These are phyloP conservation scores for Prosopocoilus inquinatus DNA, from an alignment of 2,888 invertebrate species.

Conservation along the genomic window DNA sequence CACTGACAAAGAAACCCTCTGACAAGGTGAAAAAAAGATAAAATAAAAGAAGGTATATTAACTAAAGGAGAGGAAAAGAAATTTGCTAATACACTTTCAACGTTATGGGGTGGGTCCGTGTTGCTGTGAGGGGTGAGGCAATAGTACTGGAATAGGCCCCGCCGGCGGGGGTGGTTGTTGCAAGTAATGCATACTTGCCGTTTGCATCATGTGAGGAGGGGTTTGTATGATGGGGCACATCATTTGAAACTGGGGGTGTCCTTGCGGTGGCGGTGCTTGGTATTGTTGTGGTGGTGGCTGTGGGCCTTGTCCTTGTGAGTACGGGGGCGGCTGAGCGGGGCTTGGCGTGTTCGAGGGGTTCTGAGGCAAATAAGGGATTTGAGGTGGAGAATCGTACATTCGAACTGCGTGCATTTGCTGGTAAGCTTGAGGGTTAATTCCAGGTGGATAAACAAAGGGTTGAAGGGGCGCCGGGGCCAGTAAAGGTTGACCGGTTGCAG, in stretches of 20 bases:
- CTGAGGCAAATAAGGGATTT: conserved; percentile 46
- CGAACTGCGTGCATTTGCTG: conserved; percentile 59
- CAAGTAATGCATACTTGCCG: conserved; percentile 50
- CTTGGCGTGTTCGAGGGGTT: conserved; percentile 56
- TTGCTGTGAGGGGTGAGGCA: conserved; percentile 51
- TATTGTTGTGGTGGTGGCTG: conserved; percentile 57
- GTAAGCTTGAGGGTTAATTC: conserved; percentile 48
- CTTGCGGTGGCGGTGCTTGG: conserved; percentile 59
- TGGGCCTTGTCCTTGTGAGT: conserved; percentile 37
- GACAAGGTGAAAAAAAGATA: no score
- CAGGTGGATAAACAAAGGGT: conserved; percentile 50
- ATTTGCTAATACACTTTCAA: conserved; percentile 21
- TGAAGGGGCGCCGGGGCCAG: conserved; percentile 78
- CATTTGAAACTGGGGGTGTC: conserved; percentile 56
- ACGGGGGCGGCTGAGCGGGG: conserved; percentile 45
- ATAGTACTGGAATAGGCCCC: conserved; percentile 50
- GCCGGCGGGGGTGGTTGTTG: conserved; percentile 52
- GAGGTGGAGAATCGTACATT: conserved; percentile 65
- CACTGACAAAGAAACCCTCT: no score
- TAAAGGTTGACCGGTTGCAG: conserved; percentile 80
- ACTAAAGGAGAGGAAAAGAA: neutral
- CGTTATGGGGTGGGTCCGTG: conserved; percentile 46
- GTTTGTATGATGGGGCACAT: conserved; percentile 60
- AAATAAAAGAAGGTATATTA: no score
- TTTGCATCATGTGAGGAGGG: conserved; percentile 50